Percentiles rank a stretch among this genome's conserved stretches.
Evolutionary conservation across 2,113 vertebrate species (phyloP).

Genomic region (Picathartes gymnocephalus): DNA sequence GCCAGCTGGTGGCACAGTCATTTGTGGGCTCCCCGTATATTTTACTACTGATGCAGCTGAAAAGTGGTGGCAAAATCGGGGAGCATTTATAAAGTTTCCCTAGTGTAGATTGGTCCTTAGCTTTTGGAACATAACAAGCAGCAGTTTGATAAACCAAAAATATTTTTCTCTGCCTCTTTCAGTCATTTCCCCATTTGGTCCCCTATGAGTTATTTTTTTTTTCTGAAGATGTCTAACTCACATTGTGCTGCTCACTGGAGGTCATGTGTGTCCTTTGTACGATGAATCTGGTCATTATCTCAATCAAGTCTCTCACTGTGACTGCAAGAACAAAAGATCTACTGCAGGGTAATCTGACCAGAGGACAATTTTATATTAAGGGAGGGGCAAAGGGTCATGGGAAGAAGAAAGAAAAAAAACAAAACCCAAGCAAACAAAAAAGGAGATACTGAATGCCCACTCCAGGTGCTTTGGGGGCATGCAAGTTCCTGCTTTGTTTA

Average conservation of each 20-base stretch:
- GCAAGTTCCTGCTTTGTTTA: constrained; percentile 11
- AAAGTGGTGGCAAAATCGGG: constrained; percentile 1
- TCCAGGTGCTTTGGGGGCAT: constrained; percentile 3
- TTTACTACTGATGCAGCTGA: neutral
- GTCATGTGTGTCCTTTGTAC: constrained; percentile 49
- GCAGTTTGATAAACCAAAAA: constrained; percentile 52
- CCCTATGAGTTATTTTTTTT: neutral
- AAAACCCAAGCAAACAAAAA: constrained; percentile 24
- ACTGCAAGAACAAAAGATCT: constrained; percentile 56
- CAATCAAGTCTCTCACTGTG: constrained; percentile 47
- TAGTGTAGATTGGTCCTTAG: neutral
- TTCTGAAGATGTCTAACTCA: constrained; percentile 57
- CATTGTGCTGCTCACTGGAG: constrained; percentile 56
- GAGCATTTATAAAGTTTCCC: constrained; percentile 17
- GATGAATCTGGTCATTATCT: constrained; percentile 54
- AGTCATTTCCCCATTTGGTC: neutral
- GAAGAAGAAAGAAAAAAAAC: constrained; percentile 8
- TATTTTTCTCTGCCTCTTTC: neutral
- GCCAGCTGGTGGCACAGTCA: neutral
- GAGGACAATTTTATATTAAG: constrained; percentile 23
- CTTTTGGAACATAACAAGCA: constrained; percentile 40
- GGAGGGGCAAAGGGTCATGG: constrained; percentile 28
- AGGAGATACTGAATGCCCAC: constrained; percentile 6
- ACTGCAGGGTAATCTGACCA: constrained; percentile 44
- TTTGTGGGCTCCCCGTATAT: neutral